These are phyloP conservation scores for Craniophora ligustri DNA, from an alignment of 2,888 invertebrate species.

Conservation along the genomic window DNA sequence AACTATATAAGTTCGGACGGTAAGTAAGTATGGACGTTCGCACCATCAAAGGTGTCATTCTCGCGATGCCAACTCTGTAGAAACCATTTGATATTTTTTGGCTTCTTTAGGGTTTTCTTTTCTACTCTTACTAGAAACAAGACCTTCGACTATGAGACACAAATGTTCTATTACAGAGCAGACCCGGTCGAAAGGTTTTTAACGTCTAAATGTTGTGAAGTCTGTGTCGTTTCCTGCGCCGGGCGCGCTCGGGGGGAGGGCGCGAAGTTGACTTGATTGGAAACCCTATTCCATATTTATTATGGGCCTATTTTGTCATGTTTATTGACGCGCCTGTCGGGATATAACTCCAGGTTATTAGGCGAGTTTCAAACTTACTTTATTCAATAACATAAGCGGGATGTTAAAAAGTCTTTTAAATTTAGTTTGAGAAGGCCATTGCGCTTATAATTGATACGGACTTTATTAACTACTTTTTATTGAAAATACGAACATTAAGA, in stretches of 20 bases:
- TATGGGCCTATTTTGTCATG: constrained; percentile 86
- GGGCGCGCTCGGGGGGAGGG: constrained; percentile 66
- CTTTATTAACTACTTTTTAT: background rate
- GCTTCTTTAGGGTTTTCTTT: too few species aligned
- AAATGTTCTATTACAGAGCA: too few species aligned
- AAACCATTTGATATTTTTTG: too few species aligned
- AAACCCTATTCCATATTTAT: constrained; percentile 88
- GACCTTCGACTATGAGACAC: too few species aligned
- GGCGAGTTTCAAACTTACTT: constrained; percentile 61
- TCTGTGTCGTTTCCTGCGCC: constrained; percentile 68
- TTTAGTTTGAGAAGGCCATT: constrained; percentile 10
- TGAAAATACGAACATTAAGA: background rate
- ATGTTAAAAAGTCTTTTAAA: constrained; percentile 32
- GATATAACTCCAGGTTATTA: constrained; percentile 66
- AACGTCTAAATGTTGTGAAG: constrained; percentile 55
- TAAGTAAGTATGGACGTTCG: too few species aligned
- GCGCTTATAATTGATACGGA: background rate
- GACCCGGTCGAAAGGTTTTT: background rate
- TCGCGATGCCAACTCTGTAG: too few species aligned
- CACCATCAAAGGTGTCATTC: too few species aligned
- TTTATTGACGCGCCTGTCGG: constrained; percentile 80
- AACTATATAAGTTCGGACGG: too few species aligned
- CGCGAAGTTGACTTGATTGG: constrained; percentile 86
- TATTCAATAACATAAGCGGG: constrained; percentile 60
- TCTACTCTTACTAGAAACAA: too few species aligned